A percentile compares a stretch with the other conserved stretches of the same genome.
Conservation (phyloP, 1,140 invertebrate genomes). For the Drosophila yakuba region DNA sequence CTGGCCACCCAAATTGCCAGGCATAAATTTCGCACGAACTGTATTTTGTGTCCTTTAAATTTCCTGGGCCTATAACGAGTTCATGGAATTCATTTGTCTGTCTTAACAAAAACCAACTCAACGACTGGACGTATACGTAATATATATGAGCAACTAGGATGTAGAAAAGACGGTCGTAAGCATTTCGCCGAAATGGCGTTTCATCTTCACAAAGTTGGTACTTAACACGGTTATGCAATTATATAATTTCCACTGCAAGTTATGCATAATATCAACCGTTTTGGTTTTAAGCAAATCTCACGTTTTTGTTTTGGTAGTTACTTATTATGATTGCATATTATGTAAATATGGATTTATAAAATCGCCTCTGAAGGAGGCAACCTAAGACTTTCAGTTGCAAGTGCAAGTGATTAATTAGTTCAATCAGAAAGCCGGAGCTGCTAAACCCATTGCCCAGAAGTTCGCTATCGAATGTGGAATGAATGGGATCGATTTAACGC, state of each 20-base stretch:
- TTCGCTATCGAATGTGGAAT: neutral
- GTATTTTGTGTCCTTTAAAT: neutral
- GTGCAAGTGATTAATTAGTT: neutral
- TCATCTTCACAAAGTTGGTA: too few relatives aligned
- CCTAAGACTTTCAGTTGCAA: too few relatives aligned
- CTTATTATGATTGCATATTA: too few relatives aligned
- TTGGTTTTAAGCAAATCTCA: too few relatives aligned
- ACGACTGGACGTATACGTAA: neutral
- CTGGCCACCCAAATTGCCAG: neutral
- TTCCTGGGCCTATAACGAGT: neutral
- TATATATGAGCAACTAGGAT: neutral
- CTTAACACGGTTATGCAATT: too few relatives aligned
- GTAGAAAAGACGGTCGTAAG: too few relatives aligned
- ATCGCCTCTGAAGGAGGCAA: too few relatives aligned
- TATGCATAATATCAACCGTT: too few relatives aligned
- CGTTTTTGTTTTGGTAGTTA: too few relatives aligned
- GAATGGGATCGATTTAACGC: constrained; percentile 3
- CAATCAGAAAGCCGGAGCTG: neutral
- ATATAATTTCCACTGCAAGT: too few relatives aligned
- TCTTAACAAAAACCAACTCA: neutral
- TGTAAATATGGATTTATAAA: too few relatives aligned
- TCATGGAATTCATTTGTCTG: constrained; percentile 1
- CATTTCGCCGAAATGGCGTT: too few relatives aligned
- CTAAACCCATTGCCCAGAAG: neutral
- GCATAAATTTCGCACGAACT: constrained; percentile 5